A percentile compares a stretch with the other conserved stretches of the same genome.
These are phyloP conservation scores for Pelodiscus sinensis DNA, from an alignment of 2,113 vertebrate genomes.

Conservation along the genomic window DNA sequence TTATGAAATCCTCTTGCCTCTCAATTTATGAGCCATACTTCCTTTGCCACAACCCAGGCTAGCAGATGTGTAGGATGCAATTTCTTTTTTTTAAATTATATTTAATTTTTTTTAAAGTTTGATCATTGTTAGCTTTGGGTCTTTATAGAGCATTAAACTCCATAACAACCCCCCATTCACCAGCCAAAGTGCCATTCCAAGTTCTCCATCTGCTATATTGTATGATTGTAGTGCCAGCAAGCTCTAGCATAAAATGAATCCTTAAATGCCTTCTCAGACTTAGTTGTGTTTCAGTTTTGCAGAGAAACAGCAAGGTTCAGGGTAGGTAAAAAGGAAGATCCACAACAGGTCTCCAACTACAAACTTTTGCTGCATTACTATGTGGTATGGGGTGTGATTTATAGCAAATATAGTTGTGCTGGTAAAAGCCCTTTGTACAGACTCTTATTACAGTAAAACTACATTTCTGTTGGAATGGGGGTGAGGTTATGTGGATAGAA, in stretches of 20 bases:
- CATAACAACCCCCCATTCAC: background rate
- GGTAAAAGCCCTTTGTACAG: background rate
- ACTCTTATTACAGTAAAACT: background rate
- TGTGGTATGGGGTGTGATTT: background rate
- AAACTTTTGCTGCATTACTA: background rate
- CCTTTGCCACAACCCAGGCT: background rate
- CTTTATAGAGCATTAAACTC: background rate
- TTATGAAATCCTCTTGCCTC: background rate
- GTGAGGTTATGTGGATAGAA: background rate
- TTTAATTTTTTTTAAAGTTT: slow-evolving; percentile 51
- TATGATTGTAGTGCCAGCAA: slow-evolving; percentile 56
- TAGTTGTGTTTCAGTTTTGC: slow-evolving; percentile 36
- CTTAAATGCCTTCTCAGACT: slow-evolving; percentile 30
- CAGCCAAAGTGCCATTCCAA: background rate
- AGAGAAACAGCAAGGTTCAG: slow-evolving; percentile 18
- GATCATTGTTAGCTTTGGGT: background rate
- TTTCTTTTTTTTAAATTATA: slow-evolving; percentile 42
- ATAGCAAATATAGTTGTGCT: background rate
- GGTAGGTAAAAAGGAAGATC: background rate
- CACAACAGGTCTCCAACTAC: background rate
- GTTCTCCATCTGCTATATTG: slow-evolving; percentile 12
- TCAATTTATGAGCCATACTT: slow-evolving; percentile 13
- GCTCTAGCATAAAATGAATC: slow-evolving; percentile 69
- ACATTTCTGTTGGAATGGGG: background rate
- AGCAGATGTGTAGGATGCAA: background rate